These are phyloP conservation scores for Epistrophella euchroma DNA, from an alignment of 2,888 invertebrate species.

Conservation along the genomic window DNA sequence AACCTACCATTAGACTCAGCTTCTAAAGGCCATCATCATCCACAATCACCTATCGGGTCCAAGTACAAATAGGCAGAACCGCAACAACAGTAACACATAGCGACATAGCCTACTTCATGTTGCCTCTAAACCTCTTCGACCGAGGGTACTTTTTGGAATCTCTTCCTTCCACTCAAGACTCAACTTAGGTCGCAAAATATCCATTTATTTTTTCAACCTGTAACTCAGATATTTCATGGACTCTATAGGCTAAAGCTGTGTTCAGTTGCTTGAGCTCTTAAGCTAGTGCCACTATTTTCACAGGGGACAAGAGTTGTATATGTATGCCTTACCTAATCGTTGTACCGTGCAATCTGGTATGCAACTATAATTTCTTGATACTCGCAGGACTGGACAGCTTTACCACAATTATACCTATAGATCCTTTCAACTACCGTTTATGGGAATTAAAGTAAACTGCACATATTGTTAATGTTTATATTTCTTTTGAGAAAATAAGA, in stretches of 20 bases:
- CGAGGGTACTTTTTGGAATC: conserved; percentile 25
- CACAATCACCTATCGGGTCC: conserved; percentile 64
- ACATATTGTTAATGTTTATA: conserved; percentile 39
- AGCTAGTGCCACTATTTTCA: conserved; percentile 42
- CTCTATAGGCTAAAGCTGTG: conserved; percentile 25
- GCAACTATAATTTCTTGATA: conserved; percentile 47
- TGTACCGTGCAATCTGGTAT: conserved; percentile 27
- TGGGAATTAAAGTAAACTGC: conserved; percentile 8
- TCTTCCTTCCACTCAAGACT: not conserved
- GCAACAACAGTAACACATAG: conserved; percentile 56
- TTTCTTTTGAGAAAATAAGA: conserved; percentile 11
- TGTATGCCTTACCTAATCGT: conserved; percentile 11
- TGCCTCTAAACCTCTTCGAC: not conserved
- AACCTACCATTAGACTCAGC: conserved; percentile 64
- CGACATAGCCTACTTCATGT: conserved; percentile 22
- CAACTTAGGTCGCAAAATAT: conserved; percentile 29
- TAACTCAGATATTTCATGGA: conserved; percentile 32
- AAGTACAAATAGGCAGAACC: conserved; percentile 65
- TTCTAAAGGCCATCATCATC: conserved; percentile 70
- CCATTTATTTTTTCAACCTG: conserved; percentile 53
- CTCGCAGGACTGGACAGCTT: conserved; percentile 28
- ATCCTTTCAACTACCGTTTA: conserved; percentile 57
- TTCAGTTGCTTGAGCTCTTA: conserved; percentile 15
- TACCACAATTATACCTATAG: conserved; percentile 49
- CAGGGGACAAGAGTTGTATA: conserved; percentile 28